Base-by-base conservation (phyloP, 92 coral and sea anemone genomes). In the Zoanthus solanderi region DNA sequence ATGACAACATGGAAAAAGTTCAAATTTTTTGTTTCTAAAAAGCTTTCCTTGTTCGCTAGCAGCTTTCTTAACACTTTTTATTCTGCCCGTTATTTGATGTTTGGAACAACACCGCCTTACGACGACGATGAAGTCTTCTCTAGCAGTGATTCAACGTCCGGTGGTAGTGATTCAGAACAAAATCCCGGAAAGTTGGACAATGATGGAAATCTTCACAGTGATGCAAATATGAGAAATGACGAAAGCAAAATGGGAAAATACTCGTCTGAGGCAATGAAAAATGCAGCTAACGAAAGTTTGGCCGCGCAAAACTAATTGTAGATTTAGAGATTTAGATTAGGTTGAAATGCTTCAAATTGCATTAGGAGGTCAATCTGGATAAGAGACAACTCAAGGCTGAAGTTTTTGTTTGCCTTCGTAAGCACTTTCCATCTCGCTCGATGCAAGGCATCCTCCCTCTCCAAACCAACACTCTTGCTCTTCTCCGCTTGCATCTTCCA, bases 1-100 rank as follows among this genome's bases (percentile, higher is more conserved):
- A 91, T 47, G 91, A 89, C 98, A 5, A 60, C 69, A 8, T 63
- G 90, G 58, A 90, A 93, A 15, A 91, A 89, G 65, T 87, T 92
- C 66, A 42, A 80, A 15, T 58, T 54, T 6, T 97, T 95, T 31
- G 61, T 83, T 78, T 34, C 58, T 9, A 30, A 90, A 9, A 97
- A 97, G 89, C 80, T 83, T 87, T 78, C 78, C 42, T 52, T 91
- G 8, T 97, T 97, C 68, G 78, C 93, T 0, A 85, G 78, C 16
- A 90, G 84, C 30, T 95, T 95, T 86, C 53, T 75, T 67, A 92
- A 92, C 57, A 77, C 95, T n/a, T 95, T 90, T 77, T 78, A 97
- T 72, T 94, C 99, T 0, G 89, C 90, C 48, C 84, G 86, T 31
- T 96, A 94, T 78, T 86, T 97, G 75, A 91, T 91, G 29, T 85